Base-by-base conservation (phyloP, 2,888 invertebrate species). In the Parnassius glacialis region DNA sequence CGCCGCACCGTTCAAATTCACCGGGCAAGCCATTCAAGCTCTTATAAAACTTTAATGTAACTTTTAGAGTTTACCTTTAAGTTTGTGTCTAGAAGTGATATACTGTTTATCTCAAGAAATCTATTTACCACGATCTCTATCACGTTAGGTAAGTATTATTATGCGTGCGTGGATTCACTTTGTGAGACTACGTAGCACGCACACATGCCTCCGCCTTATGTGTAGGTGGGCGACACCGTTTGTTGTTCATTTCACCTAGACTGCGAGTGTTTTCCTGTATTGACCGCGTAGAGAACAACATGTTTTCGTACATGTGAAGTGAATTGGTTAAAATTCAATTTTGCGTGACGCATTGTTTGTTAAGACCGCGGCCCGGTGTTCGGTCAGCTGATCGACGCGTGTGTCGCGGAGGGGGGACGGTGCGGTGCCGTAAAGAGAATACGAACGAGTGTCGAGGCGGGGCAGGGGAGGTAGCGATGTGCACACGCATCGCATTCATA, bases 361-460 rank as follows among this genome's bases (percentile, higher is more conserved):
- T 72, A 74, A 70, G 67, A 70, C 74, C 76, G 73, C 74, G 72
- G 78, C 75, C 76, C 74, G 79, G 71, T 68, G 72, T 70, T 67
- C 83, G 81, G 88, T 88, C 89, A 89, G 89, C 90, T 89, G 90
- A 88, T 89, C 83, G 81, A 64, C 77, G 79, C 82, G 84, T 76
- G 82, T 70, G 70, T 68, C 64, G 65, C 64, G 72, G 67, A 52
- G 67, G 70, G 70, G 64, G 64, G 51, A 67, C 64, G 59, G 70
- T 61, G 67, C 61, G 54, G 62, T 13, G 52, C 45, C 48, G 60
- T 43, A 41, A 52, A 59, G 52, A 48, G 62, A 50, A 16, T 51
- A 52, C 45, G 60, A 53, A 42, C 12, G 48, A 5, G 41, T 61
- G 62, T 34, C 63, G 67, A 34, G 58, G 55, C 52, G 62, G 64